Percentiles rank a stretch among this genome's conserved stretches.
phyloP scores from a whole-genome alignment of 2,113 vertebrate species.

The Cyprinus carpio region DNA sequence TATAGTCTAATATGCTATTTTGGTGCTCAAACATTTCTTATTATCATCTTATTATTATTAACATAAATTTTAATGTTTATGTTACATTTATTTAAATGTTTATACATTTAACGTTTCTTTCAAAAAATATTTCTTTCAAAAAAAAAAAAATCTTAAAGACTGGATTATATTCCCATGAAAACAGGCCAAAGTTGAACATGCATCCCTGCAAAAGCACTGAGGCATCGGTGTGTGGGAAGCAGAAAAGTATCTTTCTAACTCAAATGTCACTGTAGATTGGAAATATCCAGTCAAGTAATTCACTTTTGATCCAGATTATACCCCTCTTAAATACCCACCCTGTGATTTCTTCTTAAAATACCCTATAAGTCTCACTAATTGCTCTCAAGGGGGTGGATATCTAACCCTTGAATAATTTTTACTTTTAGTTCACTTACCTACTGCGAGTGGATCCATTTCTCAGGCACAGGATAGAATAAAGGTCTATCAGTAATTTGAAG shows the following conservation, averaged over 20 bases:
- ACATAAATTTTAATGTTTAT: too few species aligned
- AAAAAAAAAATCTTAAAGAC: too few species aligned
- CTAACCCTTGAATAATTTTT: slow-evolving; percentile 24
- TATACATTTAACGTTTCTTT: too few species aligned
- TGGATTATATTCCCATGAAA: too few species aligned
- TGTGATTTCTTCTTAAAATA: slow-evolving; percentile 5
- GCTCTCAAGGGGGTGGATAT: slow-evolving; percentile 25
- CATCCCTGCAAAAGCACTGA: neutral
- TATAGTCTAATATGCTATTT: too few species aligned
- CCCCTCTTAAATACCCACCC: slow-evolving; percentile 3
- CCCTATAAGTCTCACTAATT: slow-evolving; percentile 47
- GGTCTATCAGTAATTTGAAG: slow-evolving; percentile 29
- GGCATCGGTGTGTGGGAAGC: neutral
- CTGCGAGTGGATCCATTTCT: slow-evolving; percentile 24
- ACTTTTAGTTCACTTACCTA: slow-evolving; percentile 38
- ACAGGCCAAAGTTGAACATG: neutral
- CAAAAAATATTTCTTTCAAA: too few species aligned
- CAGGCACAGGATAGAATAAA: slow-evolving; percentile 31
- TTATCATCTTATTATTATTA: too few species aligned
- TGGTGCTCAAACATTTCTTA: too few species aligned
- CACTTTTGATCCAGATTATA: neutral
- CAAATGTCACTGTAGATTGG: slow-evolving; percentile 12
- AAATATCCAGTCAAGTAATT: slow-evolving; percentile 21
- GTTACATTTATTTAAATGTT: too few species aligned
- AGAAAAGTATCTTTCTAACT: neutral